Evolutionary conservation across 64 coral and sea anemone genomes (phyloP).

Genomic region (Montipora cactus): DNA sequence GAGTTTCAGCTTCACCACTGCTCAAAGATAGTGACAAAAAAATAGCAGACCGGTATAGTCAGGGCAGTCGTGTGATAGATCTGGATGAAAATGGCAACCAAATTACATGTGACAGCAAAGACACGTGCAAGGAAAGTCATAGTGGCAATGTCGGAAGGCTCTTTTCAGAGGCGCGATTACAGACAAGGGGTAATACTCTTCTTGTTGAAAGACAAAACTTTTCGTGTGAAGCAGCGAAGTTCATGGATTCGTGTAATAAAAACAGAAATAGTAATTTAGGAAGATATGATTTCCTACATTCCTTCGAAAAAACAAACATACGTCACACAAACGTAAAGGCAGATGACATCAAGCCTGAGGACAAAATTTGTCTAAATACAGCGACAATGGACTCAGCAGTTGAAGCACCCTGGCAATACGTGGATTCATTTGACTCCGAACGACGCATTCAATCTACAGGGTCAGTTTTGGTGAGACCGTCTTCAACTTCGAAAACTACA

Average conservation of each 20-base stretch:
- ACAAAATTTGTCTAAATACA: background rate
- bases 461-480: background rate
- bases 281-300: conserved; percentile 68
- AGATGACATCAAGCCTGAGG: conserved; percentile 13
- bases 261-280: conserved; percentile 53
- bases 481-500: background rate
- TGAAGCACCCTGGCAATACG: background rate
- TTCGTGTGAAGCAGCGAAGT: background rate
- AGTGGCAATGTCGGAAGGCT: background rate
- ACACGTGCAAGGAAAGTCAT: background rate
- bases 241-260: background rate
- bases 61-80: background rate
- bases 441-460: conserved; percentile 26
- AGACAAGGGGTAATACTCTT: background rate
- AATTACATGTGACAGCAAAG: background rate
- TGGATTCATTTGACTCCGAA: background rate
- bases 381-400: background rate
- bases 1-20: background rate
- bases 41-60: background rate
- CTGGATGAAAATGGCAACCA: conserved; percentile 35
- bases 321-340: conserved; percentile 63
- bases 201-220: conserved; percentile 11
- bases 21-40: background rate
- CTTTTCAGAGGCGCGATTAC: background rate
- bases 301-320: conserved; percentile 77